Conservation (phyloP, 2,797 vertebrate genomes). For the Esox masquinongy region DNA sequence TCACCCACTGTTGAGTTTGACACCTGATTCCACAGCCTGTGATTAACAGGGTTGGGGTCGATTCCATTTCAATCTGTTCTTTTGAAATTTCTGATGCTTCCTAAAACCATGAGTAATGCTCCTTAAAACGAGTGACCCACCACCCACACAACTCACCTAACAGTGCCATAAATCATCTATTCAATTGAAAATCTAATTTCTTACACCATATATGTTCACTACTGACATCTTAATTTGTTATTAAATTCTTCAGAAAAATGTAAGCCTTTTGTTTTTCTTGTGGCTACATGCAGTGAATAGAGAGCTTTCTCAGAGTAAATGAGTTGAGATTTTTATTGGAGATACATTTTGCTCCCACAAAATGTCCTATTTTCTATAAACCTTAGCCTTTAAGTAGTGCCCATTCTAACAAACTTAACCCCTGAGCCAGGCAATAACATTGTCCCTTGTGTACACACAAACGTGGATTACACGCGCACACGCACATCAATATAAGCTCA, state of each 20-base stretch:
- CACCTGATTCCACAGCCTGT: neutral
- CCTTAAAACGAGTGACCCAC: neutral
- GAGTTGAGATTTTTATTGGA: neutral
- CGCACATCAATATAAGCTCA: constrained; percentile 32
- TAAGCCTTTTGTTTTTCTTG: neutral
- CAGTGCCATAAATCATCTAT: neutral
- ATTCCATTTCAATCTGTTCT: neutral
- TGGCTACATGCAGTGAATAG: neutral
- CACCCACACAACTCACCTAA: neutral
- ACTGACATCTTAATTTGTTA: neutral
- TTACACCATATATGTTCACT: neutral
- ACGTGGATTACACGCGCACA: neutral
- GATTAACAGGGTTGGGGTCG: constrained; percentile 1
- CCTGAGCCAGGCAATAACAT: too few species aligned
- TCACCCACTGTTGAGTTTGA: neutral
- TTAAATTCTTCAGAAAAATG: neutral
- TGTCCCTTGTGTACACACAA: neutral
- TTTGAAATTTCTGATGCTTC: neutral
- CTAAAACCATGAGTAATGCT: neutral
- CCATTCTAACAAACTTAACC: too few species aligned
- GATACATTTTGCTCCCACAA: too few species aligned
- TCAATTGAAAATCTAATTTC: neutral
- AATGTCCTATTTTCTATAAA: too few species aligned
- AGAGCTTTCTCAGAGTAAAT: neutral
- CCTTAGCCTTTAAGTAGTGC: too few species aligned